Base-by-base conservation (phyloP, 2,113 vertebrate genomes). In the Pluvialis apricaria region DNA sequence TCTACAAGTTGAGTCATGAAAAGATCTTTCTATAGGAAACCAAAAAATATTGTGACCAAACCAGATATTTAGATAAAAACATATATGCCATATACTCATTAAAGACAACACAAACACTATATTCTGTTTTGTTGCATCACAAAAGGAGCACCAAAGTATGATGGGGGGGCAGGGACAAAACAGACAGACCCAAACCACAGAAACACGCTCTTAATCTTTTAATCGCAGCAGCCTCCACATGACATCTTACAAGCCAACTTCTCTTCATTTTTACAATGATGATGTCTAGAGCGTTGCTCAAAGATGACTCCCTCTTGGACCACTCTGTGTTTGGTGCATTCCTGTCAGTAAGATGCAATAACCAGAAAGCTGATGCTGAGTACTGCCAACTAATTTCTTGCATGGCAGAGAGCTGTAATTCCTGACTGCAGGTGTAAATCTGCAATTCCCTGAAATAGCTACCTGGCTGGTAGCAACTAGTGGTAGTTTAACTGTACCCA, bases 151-250 rank as follows among this genome's bases (percentile, higher is more conserved):
- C 6, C 3, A 20, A 80, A 55, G 2, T 29, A n/a, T 36, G 60
- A 77, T 4, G 11, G 9, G 2, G 2, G 28, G 9, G 2, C 2
- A 10, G 5, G 5, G 6, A 4, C 9, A 28, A 26, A 64, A 31
- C 28, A 29, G 18, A 29, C 18, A 14, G 17, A 66, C 32, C 20
- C 25, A 68, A 72, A 91, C 25, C 13, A 54, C 5, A 49, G 42
- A 38, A 26, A 29, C 7, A 5, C 5, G 12, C 1, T 75, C 42
- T 55, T 71, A 54, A 55, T 51, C 20, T 82, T 80, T 69, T 57
- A 52, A 7, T 57, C 15, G 52, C 54, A 91, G 40, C 19, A 91
- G 38, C 9, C 29, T 77, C 26, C 11, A 16, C 8, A 14, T 45
- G 25, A 18, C 44, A n/a, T 8, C 32, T 73, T 71, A 49, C 22